These are phyloP conservation scores for Altica lythri DNA, from an alignment of 2,888 invertebrate species.

Conservation along the genomic window DNA sequence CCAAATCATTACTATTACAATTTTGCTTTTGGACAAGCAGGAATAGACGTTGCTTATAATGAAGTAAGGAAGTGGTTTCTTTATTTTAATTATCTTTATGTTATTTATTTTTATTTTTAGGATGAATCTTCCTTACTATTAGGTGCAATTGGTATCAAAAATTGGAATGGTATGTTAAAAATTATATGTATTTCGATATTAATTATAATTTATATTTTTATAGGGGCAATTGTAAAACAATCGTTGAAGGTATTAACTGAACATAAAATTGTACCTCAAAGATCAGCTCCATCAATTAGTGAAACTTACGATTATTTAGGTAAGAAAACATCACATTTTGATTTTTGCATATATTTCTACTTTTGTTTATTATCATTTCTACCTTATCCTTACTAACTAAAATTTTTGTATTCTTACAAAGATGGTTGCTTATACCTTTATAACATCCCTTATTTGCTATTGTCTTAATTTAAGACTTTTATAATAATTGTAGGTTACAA, in stretches of 20 bases:
- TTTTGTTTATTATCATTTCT: background rate
- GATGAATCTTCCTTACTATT: background rate
- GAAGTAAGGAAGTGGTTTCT: background rate
- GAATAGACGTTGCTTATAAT: background rate
- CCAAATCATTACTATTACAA: slow-evolving; percentile 1
- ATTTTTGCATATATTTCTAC: too few species aligned
- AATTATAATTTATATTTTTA: slow-evolving; percentile 1
- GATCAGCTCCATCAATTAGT: background rate
- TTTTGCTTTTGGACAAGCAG: slow-evolving; percentile 7
- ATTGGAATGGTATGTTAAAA: slow-evolving; percentile 9
- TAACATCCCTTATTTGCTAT: too few species aligned
- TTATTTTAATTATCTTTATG: too few species aligned
- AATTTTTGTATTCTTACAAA: too few species aligned
- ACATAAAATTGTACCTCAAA: slow-evolving; percentile 9
- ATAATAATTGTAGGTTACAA: slow-evolving; percentile 6
- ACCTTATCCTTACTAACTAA: too few species aligned
- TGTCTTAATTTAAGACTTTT: too few species aligned
- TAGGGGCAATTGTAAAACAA: slow-evolving; percentile 3
- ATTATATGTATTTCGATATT: too few species aligned
- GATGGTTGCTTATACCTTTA: too few species aligned
- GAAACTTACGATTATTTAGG: slow-evolving; percentile 5
- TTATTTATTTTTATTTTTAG: background rate
- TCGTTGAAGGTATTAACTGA: background rate
- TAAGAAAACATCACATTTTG: too few species aligned
- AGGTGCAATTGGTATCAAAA: slow-evolving; percentile 5